phyloP scores from a whole-genome alignment of 2,113 vertebrate species.

The Eclectus roratus region DNA sequence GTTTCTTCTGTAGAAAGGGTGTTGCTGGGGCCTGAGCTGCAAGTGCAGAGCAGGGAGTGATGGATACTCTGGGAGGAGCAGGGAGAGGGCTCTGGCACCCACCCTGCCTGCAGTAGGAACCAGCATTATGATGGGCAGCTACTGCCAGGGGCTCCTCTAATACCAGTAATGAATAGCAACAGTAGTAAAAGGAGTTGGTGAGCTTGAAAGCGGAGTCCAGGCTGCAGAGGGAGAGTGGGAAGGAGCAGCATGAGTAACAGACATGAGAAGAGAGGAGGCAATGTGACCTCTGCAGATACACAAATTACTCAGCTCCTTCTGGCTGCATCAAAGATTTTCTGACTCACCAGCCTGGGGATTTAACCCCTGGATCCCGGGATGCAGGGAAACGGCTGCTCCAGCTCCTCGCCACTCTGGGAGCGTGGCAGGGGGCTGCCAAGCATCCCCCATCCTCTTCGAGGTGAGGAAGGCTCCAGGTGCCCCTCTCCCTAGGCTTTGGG shows the following conservation, averaged over 20 bases:
- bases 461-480: background rate
- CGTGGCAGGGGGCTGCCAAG: background rate
- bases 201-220: background rate
- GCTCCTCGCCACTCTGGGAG: rapidly evolving
- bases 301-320: constrained; percentile 20
- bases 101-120: background rate
- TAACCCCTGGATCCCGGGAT: background rate
- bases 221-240: background rate
- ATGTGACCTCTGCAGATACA: constrained; percentile 30
- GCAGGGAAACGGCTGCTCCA: background rate
- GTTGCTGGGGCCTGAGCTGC: background rate
- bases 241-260: background rate
- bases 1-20: background rate
- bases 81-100: background rate
- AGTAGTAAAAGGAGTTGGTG: background rate
- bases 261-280: constrained; percentile 6
- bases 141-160: background rate
- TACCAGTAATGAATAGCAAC: background rate
- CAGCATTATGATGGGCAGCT: background rate
- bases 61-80: background rate
- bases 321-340: constrained; percentile 16
- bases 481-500: background rate
- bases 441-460: background rate
- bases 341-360: constrained; percentile 34
- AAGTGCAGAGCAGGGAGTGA: background rate